Conservation (phyloP, 2,888 invertebrate genomes). For the Podotricha telesiphe region DNA sequence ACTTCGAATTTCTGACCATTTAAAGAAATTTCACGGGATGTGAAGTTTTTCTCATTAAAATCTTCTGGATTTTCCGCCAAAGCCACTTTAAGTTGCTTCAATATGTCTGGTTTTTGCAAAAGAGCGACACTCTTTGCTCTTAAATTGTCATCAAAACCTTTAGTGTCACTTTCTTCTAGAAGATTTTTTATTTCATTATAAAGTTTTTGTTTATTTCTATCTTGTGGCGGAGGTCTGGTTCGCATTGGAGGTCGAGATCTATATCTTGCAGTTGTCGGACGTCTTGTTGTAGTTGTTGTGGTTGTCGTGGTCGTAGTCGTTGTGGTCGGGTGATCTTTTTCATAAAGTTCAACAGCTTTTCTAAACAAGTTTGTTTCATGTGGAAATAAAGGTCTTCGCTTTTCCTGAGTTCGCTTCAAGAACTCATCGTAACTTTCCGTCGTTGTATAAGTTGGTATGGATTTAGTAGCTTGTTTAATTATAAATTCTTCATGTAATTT, state of each 20-base stretch:
- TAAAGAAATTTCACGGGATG: conserved; percentile 88
- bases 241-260: conserved; percentile 66
- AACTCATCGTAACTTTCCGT: conserved; percentile 77
- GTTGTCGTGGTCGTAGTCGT: conserved; percentile 87
- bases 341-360: conserved; percentile 86
- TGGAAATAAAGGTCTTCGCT: conserved; percentile 81
- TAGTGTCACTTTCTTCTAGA: conserved; percentile 83
- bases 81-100: conserved; percentile 89
- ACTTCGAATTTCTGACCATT: conserved; percentile 91
- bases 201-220: conserved; percentile 82
- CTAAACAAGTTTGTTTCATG: conserved; percentile 86
- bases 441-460: conserved; percentile 77
- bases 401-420: conserved; percentile 68
- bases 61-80: conserved; percentile 87
- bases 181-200: conserved; percentile 83
- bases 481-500: conserved; percentile 88
- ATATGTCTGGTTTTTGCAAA: conserved; percentile 87
- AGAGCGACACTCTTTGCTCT: conserved; percentile 82
- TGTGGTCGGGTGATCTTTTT: conserved; percentile 87
- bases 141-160: conserved; percentile 78
- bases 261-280: conserved; percentile 67
- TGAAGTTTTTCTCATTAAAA: conserved; percentile 86
- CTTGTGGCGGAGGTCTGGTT: conserved; percentile 73
- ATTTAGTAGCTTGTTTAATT: conserved; percentile 87
- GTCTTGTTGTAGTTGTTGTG: conserved; percentile 80